Percentiles rank a stretch among this genome's conserved stretches.
These are phyloP conservation scores for Oplegnathus fasciatus DNA, from an alignment of 2,113 vertebrate genomes.

Conservation along the genomic window DNA sequence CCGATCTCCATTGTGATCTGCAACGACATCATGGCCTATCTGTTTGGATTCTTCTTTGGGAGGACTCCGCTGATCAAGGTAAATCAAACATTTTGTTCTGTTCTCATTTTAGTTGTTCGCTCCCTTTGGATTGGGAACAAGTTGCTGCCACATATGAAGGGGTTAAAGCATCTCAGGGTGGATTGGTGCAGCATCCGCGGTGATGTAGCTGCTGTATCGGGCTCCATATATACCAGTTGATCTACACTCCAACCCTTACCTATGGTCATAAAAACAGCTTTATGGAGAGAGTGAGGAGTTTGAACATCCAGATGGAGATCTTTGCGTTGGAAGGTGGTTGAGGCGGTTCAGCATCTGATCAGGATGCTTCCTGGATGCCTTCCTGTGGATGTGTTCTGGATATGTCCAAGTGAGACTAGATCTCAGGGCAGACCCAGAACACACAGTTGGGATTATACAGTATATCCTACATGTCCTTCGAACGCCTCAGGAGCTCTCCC, in stretches of 20 bases:
- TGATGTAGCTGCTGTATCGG: neutral
- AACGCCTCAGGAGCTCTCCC: neutral
- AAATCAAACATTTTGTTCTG: neutral
- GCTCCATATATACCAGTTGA: neutral
- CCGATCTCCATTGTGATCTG: conserved; percentile 98
- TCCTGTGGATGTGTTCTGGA: neutral
- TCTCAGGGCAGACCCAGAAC: neutral
- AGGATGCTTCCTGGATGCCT: neutral
- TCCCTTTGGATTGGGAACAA: too few relatives aligned
- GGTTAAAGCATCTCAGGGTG: neutral
- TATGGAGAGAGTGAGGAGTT: too few relatives aligned
- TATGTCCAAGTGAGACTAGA: neutral
- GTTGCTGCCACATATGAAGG: neutral
- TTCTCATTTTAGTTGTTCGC: neutral
- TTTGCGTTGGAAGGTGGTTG: neutral
- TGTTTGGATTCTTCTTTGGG: conserved; percentile 99
- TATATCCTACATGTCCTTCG: neutral
- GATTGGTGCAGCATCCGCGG: neutral
- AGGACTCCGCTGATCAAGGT: conserved; percentile 98
- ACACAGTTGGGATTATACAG: too few relatives aligned
- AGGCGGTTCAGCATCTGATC: neutral
- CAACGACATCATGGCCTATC: conserved; percentile 97
- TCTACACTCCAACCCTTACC: neutral
- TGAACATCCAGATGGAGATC: neutral
- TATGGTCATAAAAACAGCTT: neutral